Evolutionary conservation across 2,113 vertebrate species (phyloP), one percentile per base, ranked within the genome.

Genomic region (Rhineura floridana): DNA sequence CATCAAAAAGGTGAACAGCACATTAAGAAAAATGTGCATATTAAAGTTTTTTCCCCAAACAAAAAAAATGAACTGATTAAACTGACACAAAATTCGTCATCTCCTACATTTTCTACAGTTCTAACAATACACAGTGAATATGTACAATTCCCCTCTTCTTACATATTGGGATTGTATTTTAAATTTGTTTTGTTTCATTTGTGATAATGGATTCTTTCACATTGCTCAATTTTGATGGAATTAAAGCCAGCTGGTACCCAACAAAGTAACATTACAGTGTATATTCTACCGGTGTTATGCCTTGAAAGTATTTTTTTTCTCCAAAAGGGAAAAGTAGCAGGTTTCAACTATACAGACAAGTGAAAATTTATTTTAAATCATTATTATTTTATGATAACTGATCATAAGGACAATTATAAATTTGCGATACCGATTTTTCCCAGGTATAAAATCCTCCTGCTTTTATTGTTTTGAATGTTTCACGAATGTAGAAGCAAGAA

Each of bases 41-140:
- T 91, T 93, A 94, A 95, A 95, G 94, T 94, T 83, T 86, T 78
- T 48, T 75, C 70, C 79, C 87, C 90, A 85, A 87, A 91, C 63
- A 88, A 50, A 87, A 73, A 92, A 84, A 65, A 36, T 0, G 11
- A 90, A 89, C 88, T 86, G 25, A 42, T 83, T 87, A 48, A 90
- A 73, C 11, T 63, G 30, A 17, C 84, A 5, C 63, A 88, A 88
- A 78, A 63, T 30, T 46, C 84, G 55, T 63, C 81, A 44, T 79
- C 75, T 89, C 36, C 59, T 83, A 87, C n/a, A 28, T 59, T 75
- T n/a, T 89, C 91, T 81, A 77, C 80, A 93, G 73, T 50, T 91
- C 81, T 62, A 90, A 65, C 28, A 79, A 48, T 3, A n/a, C 36
- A 75, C 13, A 23, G 3, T 88, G 28, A 7, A 88, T 85, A 79